Percentiles rank a stretch among this genome's conserved stretches.
Conservation (phyloP, 2,113 vertebrate species). For the Chaetodon trifascialis region DNA sequence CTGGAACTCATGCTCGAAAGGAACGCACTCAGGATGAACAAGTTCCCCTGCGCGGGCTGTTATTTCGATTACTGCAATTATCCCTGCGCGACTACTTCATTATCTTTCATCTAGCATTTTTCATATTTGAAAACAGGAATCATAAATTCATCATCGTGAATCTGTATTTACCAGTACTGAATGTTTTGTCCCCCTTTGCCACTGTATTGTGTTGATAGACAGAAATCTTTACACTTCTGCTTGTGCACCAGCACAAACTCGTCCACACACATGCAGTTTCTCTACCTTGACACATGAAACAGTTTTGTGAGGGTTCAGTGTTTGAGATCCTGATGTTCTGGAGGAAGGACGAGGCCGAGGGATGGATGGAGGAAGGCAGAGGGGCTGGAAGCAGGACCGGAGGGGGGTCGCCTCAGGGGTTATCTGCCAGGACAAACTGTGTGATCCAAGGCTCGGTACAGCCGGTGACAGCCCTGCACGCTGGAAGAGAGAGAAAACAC, state of each 20-base stretch:
- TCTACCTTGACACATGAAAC: not conserved
- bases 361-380: not conserved
- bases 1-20: not conserved
- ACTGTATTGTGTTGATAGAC: not conserved
- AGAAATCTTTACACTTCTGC: too few relatives aligned
- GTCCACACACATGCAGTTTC: not conserved
- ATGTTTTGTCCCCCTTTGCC: not conserved
- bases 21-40: slow-evolving; percentile 19
- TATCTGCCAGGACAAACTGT: slow-evolving; percentile 34
- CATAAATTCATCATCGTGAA: not conserved
- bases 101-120: not conserved
- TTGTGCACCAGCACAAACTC: not conserved
- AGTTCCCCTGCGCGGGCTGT: not conserved
- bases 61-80: slow-evolving; percentile 43
- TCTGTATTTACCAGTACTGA: not conserved
- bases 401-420: slow-evolving; percentile 27
- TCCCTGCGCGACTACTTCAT: slow-evolving; percentile 16
- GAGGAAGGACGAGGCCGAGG: slow-evolving; percentile 44
- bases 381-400: slow-evolving; percentile 13
- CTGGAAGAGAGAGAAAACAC: slow-evolving; percentile 49
- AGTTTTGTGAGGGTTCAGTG: not conserved
- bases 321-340: slow-evolving; percentile 4
- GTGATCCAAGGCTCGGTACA: slow-evolving; percentile 17
- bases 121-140: slow-evolving; percentile 12
- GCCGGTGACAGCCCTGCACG: slow-evolving; percentile 18